A percentile compares a stretch with the other conserved stretches of the same genome.
phyloP scores from a whole-genome alignment of 2,888 invertebrate genomes.

The Carterocephalus palaemon region DNA sequence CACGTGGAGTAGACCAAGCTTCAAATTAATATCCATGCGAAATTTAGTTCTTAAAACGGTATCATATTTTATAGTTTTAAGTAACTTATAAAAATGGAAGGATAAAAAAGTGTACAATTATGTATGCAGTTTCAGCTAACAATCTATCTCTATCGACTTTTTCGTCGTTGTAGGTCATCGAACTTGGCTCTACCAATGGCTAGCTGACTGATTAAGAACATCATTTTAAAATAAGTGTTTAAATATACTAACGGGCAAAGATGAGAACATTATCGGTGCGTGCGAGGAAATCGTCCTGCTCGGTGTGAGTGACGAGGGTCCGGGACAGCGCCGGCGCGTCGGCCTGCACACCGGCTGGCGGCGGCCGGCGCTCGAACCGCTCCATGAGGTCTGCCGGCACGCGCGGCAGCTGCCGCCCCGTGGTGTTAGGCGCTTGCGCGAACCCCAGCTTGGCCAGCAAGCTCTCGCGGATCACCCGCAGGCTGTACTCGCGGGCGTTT shows the following conservation, averaged over 20 bases:
- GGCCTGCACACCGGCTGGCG: constrained; percentile 79
- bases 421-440: constrained; percentile 81
- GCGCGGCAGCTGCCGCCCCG: constrained; percentile 76
- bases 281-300: constrained; percentile 82
- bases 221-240: constrained; percentile 27
- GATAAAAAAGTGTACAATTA: constrained; percentile 1
- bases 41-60: constrained; percentile 1
- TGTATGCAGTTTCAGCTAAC: constrained; percentile 7
- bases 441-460: constrained; percentile 81
- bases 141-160: constrained; percentile 17
- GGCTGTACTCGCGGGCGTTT: constrained; percentile 79
- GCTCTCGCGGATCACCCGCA: constrained; percentile 82
- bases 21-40: constrained; percentile 27
- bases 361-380: constrained; percentile 71
- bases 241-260: constrained; percentile 82
- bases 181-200: constrained; percentile 43
- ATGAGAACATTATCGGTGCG: constrained; percentile 83
- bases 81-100: not conserved
- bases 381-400: constrained; percentile 79
- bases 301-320: constrained; percentile 77
- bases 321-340: constrained; percentile 77
- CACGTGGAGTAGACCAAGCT: constrained; percentile 46
- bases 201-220: constrained; percentile 16
- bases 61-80: constrained; percentile 2
- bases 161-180: constrained; percentile 43